phyloP scores from a whole-genome alignment of 2,797 vertebrate genomes.

The Brachyalestes nurse region DNA sequence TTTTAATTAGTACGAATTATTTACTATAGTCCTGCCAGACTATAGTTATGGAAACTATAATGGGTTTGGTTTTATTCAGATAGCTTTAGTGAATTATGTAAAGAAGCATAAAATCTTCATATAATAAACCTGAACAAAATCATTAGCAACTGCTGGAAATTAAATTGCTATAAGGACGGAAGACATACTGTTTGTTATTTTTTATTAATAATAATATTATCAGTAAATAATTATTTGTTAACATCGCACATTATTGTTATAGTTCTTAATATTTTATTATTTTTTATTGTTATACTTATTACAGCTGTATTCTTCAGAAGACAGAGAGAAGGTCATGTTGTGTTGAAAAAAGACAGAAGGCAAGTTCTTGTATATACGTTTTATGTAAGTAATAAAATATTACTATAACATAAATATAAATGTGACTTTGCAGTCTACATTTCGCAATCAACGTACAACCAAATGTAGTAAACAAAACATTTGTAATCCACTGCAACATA shows the following conservation, averaged over 20 bases:
- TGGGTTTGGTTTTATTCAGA: neutral
- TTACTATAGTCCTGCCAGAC: no score
- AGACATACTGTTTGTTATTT: neutral
- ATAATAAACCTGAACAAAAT: conserved; percentile 7
- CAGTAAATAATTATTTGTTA: neutral
- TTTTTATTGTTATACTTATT: conserved; percentile 1
- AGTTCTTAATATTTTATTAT: conserved; percentile 8
- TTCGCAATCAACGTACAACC: conserved; percentile 94
- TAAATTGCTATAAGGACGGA: neutral
- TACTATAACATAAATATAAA: conserved; percentile 99
- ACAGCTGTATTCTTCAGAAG: neutral
- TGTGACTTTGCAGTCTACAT: conserved; percentile 97
- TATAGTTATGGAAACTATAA: neutral
- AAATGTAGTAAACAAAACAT: conserved; percentile 81
- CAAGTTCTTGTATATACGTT: conserved; percentile 96
- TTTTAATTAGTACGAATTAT: no score
- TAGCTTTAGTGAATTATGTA: neutral
- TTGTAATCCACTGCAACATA: conserved; percentile 82
- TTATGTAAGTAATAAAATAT: conserved; percentile 99
- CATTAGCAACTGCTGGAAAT: neutral
- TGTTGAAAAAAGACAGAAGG: conserved; percentile 89
- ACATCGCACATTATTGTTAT: neutral
- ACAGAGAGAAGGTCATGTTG: neutral
- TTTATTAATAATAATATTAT: no score
- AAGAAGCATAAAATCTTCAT: neutral